Evolutionary conservation across 2,797 vertebrate genomes (phyloP).

Genomic region (Aldrovandia affinis): DNA sequence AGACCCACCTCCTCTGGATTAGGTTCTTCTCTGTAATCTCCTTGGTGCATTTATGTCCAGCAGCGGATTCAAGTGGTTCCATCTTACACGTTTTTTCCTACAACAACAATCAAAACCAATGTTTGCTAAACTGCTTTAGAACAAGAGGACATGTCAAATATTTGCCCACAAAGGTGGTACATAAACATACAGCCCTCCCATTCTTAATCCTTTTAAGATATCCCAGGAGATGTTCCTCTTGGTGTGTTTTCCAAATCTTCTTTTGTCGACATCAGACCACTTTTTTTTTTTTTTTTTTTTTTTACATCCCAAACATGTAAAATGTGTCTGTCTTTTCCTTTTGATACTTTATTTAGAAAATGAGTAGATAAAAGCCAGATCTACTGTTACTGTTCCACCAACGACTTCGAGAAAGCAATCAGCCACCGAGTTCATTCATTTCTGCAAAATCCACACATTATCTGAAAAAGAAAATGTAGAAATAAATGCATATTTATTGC

Average conservation of each 20-base stretch:
- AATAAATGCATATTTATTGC: not conserved
- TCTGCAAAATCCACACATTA: constrained; percentile 10
- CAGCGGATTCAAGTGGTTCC: constrained; percentile 89
- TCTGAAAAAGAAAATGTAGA: constrained; percentile 22
- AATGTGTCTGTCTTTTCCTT: not conserved
- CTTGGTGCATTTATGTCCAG: constrained; percentile 84
- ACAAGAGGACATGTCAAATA: constrained; percentile 77
- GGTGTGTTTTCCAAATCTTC: constrained; percentile 8
- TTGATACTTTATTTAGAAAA: not conserved
- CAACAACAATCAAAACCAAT: constrained; percentile 62
- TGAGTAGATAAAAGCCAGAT: not conserved
- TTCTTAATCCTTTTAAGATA: constrained; percentile 51
- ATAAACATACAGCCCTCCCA: constrained; percentile 69
- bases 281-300: not conserved
- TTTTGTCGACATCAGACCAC: constrained; percentile 11
- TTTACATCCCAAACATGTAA: constrained; percentile 2
- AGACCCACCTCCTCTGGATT: constrained; percentile 77
- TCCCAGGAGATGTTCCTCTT: constrained; percentile 17
- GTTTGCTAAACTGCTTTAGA: constrained; percentile 81
- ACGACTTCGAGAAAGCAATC: not conserved
- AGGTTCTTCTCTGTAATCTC: constrained; percentile 83
- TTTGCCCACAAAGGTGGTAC: constrained; percentile 69
- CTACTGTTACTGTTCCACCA: constrained; percentile 8
- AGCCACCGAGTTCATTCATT: constrained; percentile 7
- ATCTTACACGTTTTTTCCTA: constrained; percentile 75